phyloP scores from a whole-genome alignment of 2,113 vertebrate species.

The Mesembrinibis cayennensis region DNA sequence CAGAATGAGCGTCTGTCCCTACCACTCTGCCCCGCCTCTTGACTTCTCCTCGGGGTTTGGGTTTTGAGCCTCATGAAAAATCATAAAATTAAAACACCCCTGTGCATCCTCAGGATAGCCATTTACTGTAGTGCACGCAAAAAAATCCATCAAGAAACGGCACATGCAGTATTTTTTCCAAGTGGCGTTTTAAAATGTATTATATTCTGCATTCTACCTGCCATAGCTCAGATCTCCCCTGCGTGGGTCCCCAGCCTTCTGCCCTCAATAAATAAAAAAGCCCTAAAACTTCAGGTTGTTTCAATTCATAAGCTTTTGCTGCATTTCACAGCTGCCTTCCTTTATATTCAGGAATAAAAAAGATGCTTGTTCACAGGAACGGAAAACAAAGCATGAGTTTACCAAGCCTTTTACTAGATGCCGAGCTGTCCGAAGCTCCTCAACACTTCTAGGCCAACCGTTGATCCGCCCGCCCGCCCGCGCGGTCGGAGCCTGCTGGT shows the following conservation, averaged over 20 bases:
- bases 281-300: not conserved
- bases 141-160: not conserved
- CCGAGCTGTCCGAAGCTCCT: not conserved
- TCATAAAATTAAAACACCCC: not conserved
- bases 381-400: not conserved
- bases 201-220: not conserved
- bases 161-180: not conserved
- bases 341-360: not conserved
- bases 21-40: not conserved
- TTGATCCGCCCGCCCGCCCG: not conserved
- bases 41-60: not conserved
- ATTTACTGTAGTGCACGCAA: not conserved
- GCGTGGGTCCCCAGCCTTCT: not conserved
- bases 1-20: no score
- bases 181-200: not conserved
- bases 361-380: not conserved
- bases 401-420: fast-evolving
- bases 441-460: fast-evolving
- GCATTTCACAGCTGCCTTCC: not conserved
- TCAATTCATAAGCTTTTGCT: not conserved
- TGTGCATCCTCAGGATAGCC: not conserved
- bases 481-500: not conserved
- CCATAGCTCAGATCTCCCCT: not conserved
- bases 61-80: not conserved
- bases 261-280: not conserved